Evolutionary conservation across 2,888 invertebrate genomes (phyloP).

Genomic region (Acrocera orbiculus): DNA sequence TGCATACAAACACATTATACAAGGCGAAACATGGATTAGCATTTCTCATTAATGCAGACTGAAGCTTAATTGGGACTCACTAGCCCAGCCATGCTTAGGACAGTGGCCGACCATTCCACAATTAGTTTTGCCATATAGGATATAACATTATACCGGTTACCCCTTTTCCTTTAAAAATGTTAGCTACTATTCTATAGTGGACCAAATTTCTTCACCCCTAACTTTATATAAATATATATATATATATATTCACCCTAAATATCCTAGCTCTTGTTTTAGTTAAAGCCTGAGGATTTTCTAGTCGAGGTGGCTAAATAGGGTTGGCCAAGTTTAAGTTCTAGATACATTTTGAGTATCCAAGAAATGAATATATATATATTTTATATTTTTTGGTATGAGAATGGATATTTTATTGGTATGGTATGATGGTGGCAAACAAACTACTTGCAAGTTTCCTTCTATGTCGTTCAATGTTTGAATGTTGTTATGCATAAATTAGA

Average conservation of each 20-base stretch:
- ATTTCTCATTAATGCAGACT: slow-evolving; percentile 19
- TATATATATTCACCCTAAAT: too few species aligned
- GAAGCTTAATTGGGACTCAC: slow-evolving; percentile 17
- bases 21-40: slow-evolving; percentile 17
- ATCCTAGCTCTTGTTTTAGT: too few species aligned
- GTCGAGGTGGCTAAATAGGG: too few species aligned
- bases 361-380: too few species aligned
- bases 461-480: slow-evolving; percentile 18
- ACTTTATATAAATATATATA: too few species aligned
- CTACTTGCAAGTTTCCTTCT: slow-evolving; percentile 8
- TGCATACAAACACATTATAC: slow-evolving; percentile 6
- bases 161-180: neutral
- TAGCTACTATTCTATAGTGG: slow-evolving; percentile 5
- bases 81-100: slow-evolving; percentile 11
- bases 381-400: too few species aligned
- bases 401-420: too few species aligned
- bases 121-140: slow-evolving; percentile 11
- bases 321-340: too few species aligned
- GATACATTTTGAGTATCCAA: too few species aligned
- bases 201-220: too few species aligned
- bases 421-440: slow-evolving; percentile 8
- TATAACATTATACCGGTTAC: neutral
- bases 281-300: too few species aligned
- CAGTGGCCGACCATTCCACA: slow-evolving; percentile 11
- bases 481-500: slow-evolving; percentile 21